These are phyloP conservation scores for Apteryx mantelli DNA, from an alignment of 2,113 vertebrate species.

Conservation along the genomic window DNA sequence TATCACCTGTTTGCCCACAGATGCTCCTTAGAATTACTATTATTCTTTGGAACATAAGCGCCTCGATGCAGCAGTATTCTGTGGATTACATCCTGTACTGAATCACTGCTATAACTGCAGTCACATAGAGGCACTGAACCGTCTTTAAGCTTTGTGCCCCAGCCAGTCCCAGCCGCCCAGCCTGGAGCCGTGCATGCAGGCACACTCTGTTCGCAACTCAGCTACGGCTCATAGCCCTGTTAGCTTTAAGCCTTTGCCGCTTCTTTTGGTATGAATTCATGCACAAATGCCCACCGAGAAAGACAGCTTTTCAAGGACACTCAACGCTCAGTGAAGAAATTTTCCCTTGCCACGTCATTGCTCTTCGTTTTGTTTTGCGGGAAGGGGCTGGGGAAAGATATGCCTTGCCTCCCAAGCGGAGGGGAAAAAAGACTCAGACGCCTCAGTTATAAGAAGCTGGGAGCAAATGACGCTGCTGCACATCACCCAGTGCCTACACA, in stretches of 20 bases:
- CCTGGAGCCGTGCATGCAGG: background rate
- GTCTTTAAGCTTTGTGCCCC: background rate
- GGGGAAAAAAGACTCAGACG: background rate
- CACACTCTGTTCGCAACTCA: fast-evolving
- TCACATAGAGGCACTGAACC: fast-evolving
- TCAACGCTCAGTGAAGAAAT: background rate
- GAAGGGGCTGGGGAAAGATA: background rate
- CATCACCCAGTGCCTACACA: no score
- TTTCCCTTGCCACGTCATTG: background rate
- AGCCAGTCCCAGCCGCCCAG: no score
- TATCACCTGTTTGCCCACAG: background rate
- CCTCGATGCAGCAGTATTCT: background rate
- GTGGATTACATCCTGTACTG: background rate
- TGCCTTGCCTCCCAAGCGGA: background rate
- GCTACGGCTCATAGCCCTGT: no score
- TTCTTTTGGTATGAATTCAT: no score
- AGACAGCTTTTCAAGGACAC: background rate
- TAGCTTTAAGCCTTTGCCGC: no score
- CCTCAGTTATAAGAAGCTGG: background rate
- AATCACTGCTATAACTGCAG: background rate
- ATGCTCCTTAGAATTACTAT: background rate
- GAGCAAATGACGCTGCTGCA: background rate
- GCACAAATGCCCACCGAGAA: background rate
- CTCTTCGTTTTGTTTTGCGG: background rate
- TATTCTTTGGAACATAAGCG: background rate